phyloP scores from a whole-genome alignment of 2,113 vertebrate genomes.

The Hydrolagus affinis region DNA sequence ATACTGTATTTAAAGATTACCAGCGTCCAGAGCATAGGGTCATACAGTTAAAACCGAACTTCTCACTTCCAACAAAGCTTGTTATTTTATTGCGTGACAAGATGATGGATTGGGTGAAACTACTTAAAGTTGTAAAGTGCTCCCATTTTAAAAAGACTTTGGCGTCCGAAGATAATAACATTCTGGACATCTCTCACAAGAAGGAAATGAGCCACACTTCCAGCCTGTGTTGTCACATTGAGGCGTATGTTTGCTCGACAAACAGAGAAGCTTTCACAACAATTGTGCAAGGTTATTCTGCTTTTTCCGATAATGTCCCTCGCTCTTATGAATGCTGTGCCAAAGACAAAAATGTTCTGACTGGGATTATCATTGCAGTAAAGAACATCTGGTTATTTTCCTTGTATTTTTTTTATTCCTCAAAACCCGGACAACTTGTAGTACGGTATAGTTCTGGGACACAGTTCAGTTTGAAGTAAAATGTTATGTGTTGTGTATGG shows the following conservation, averaged over 20 bases:
- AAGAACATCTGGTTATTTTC: neutral
- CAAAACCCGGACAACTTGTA: too few species aligned
- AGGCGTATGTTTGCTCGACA: constrained; percentile 37
- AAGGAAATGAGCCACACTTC: constrained; percentile 59
- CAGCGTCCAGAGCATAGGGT: neutral
- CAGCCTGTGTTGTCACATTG: constrained; percentile 31
- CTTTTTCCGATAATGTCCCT: neutral
- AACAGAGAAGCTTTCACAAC: constrained; percentile 31
- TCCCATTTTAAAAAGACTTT: constrained; percentile 24
- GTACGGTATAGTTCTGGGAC: neutral
- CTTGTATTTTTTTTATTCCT: neutral
- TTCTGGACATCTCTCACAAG: constrained; percentile 50
- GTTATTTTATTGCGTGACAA: constrained; percentile 34
- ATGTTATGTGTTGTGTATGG: constrained; percentile 5
- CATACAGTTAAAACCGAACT: neutral
- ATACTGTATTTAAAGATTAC: neutral
- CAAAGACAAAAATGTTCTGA: constrained; percentile 18
- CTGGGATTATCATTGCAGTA: neutral
- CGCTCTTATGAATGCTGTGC: constrained; percentile 18
- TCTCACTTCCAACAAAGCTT: neutral
- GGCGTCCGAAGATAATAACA: constrained; percentile 40
- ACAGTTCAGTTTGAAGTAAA: neutral
- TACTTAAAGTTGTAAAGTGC: constrained; percentile 40
- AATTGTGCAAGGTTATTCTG: constrained; percentile 13
- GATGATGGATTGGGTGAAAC: constrained; percentile 43